A percentile compares a stretch with the other conserved stretches of the same genome.
Evolutionary conservation across 1,140 invertebrate species (phyloP).

Genomic region (Leucophenga varia): DNA sequence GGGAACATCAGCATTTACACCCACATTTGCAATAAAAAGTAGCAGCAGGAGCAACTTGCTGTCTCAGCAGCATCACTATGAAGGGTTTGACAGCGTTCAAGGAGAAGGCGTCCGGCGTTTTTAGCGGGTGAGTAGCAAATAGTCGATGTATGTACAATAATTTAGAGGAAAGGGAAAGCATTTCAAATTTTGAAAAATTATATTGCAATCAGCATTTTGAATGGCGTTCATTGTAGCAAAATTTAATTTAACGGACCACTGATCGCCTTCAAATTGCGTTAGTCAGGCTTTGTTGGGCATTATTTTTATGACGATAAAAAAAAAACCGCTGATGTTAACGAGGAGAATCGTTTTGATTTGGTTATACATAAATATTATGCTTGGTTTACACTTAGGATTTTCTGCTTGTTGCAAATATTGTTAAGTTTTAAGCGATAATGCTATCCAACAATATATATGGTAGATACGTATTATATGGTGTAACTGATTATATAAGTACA

Average conservation of each 20-base stretch:
- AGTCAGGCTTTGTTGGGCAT: too few species aligned
- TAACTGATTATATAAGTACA: too few species aligned
- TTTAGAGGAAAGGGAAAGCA: conserved; percentile 21
- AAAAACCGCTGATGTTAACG: too few species aligned
- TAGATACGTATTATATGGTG: too few species aligned
- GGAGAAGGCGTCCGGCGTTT: conserved; percentile 50
- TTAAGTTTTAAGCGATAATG: too few species aligned
- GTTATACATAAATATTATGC: too few species aligned
- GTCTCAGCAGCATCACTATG: conserved; percentile 22
- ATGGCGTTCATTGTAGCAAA: conserved; percentile 18
- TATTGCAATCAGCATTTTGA: conserved; percentile 19
- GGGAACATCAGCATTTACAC: too few species aligned
- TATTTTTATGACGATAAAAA: not conserved
- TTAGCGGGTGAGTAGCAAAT: conserved; percentile 44
- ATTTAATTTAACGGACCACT: conserved; percentile 56
- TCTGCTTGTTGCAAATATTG: too few species aligned
- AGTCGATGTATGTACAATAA: conserved; percentile 13
- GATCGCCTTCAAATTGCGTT: conserved; percentile 7
- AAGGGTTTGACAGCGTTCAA: conserved; percentile 54
- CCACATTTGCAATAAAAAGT: too few species aligned
- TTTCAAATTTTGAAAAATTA: conserved; percentile 36
- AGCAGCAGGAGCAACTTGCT: conserved; percentile 22
- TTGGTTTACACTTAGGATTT: too few species aligned
- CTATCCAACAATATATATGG: too few species aligned
- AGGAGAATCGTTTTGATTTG: too few species aligned